Base-by-base conservation (phyloP, 2,797 vertebrate species). In the Florisuga fusca region DNA sequence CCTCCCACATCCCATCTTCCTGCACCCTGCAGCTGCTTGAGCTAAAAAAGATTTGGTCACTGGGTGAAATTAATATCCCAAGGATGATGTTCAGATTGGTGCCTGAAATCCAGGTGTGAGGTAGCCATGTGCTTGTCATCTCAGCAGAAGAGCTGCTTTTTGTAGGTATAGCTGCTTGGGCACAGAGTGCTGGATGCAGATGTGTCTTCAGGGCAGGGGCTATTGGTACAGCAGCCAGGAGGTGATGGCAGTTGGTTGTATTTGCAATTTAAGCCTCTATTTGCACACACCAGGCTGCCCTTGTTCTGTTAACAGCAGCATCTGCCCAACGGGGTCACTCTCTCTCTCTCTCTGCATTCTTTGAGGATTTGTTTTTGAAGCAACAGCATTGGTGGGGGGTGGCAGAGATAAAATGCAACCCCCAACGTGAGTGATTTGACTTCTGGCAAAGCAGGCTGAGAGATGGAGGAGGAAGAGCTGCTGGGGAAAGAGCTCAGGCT, bases 141-240 rank as follows among this genome's bases (percentile, higher is more conserved):
- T 48, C 33, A 7, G 69, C 34, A 22, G 31, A 48, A 33, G 58
- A 62, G 66, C 51, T 27, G 34, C 68, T 46, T 26, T 26, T 10
- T 23, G 80, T 11, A 12, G n/a, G 26, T 54, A 3, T 18, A 48
- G 50, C 71, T 38, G 23, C 4, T 26, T 17, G 63, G 66, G 73
- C 2, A 2, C 63, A 64, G 43, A 7, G 51, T 4, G 53, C 12
- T 74, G 57, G 20, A 38, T 31, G 31, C 67, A 34, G 45, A 46
- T 12, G 0, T 10, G 61, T 61, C 61, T 41, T 33, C 46, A 12
- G 55, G 84, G 81, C 72, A 79, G 81, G 51, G 75, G 1, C 29
- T n/a, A 3, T 55, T 83, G 4, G 1, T 38, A 2, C 27, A 8
- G 76, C 4, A 17, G 5, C n/a, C 0, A 11, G 2, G 33, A 83